Evolutionary conservation across 2,888 invertebrate genomes (phyloP).

Genomic region (Cremastinae sp.): DNA sequence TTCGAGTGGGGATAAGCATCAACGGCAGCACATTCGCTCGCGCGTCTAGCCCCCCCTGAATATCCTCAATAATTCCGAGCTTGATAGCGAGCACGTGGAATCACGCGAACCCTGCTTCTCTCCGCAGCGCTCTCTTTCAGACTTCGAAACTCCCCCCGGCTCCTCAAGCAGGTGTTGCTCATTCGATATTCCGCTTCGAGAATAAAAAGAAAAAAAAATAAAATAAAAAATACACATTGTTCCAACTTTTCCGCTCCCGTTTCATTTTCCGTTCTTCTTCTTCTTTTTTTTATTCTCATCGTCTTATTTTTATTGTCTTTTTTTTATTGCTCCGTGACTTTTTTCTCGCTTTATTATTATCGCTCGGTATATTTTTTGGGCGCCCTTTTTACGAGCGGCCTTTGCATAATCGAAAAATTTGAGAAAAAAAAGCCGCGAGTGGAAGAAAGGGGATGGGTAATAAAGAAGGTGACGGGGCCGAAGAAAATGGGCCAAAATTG

Average conservation of each 20-base stretch:
- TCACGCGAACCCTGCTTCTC: slow-evolving; percentile 68
- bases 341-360: too few species aligned
- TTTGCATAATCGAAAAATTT: slow-evolving; percentile 10
- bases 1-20: slow-evolving; percentile 50
- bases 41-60: slow-evolving; percentile 61
- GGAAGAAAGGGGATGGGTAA: background rate
- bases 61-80: slow-evolving; percentile 73
- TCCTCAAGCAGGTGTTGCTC: slow-evolving; percentile 66
- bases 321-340: too few species aligned
- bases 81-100: slow-evolving; percentile 67
- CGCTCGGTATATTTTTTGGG: too few species aligned
- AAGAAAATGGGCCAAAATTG: too few species aligned
- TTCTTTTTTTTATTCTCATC: slow-evolving; percentile 8
- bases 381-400: background rate
- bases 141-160: too few species aligned
- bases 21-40: slow-evolving; percentile 41
- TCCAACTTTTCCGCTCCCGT: slow-evolving; percentile 4
- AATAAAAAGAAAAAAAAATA: background rate
- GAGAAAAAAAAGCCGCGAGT: background rate
- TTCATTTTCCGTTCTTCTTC: background rate
- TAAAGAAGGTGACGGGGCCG: background rate
- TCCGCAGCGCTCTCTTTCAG: slow-evolving; percentile 7
- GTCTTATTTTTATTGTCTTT: too few species aligned
- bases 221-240: slow-evolving; percentile 7
- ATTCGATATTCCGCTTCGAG: slow-evolving; percentile 51